phyloP scores from a whole-genome alignment of 2,113 vertebrate genomes.

The Thinocorus orbignyianus region DNA sequence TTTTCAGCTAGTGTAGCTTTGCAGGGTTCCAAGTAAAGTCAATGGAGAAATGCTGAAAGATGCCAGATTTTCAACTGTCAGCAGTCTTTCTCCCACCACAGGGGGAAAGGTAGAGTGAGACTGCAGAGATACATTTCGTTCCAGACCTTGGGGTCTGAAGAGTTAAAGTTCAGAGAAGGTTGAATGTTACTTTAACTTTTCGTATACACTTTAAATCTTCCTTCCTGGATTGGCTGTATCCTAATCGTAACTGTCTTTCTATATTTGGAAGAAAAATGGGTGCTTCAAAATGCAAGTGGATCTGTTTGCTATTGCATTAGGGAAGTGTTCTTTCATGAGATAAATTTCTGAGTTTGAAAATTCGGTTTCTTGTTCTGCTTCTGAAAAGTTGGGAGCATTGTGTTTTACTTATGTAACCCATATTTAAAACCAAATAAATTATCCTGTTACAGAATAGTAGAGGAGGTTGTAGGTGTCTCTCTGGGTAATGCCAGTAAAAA shows the following conservation, averaged over 20 bases:
- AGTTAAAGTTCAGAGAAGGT: not conserved
- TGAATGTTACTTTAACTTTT: not conserved
- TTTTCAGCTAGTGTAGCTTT: not conserved
- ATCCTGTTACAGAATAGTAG: not conserved
- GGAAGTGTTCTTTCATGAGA: not conserved
- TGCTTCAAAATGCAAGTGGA: not conserved
- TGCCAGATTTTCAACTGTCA: not conserved
- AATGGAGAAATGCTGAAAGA: not conserved
- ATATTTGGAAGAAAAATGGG: not conserved
- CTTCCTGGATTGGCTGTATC: not conserved
- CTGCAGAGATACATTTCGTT: not conserved
- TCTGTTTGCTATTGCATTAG: not conserved
- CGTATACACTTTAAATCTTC: not conserved
- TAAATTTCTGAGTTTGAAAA: not conserved
- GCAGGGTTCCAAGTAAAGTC: not conserved
- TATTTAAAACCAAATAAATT: not conserved
- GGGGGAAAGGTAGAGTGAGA: not conserved
- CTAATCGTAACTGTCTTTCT: not conserved
- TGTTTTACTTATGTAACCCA: not conserved
- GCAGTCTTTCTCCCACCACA: not conserved
- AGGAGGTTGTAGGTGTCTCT: not conserved
- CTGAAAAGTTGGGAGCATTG: not conserved
- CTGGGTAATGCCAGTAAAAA: not conserved
- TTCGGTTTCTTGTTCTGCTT: not conserved
- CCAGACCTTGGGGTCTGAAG: not conserved